Evolutionary conservation across 2,113 vertebrate genomes (phyloP).

Genomic region (Anoplopoma fimbria): DNA sequence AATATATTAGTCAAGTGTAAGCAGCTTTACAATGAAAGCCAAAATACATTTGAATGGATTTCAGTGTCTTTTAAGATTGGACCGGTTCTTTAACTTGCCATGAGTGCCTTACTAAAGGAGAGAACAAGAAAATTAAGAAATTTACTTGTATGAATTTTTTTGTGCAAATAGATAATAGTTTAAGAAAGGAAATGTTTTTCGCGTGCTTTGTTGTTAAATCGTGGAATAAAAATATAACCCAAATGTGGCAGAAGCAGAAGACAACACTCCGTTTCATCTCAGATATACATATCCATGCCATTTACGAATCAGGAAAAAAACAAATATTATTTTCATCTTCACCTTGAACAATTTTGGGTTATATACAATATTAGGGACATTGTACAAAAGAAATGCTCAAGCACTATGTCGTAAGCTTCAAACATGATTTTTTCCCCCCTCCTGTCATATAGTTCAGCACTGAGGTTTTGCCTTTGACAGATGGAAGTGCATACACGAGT

Average conservation of each 20-base stretch:
- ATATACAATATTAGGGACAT: slow-evolving; percentile 69
- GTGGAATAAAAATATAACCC: slow-evolving; percentile 56
- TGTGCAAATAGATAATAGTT: slow-evolving; percentile 50
- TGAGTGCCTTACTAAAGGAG: slow-evolving; percentile 24
- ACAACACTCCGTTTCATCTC: slow-evolving; percentile 71
- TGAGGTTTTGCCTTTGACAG: slow-evolving; percentile 72
- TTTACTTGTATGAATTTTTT: slow-evolving; percentile 25
- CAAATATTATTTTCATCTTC: slow-evolving; percentile 67
- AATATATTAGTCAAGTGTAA: not conserved
- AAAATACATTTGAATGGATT: slow-evolving; percentile 2
- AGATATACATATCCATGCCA: slow-evolving; percentile 79
- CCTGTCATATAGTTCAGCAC: slow-evolving; percentile 56
- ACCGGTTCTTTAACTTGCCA: slow-evolving; percentile 42
- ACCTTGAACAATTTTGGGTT: slow-evolving; percentile 62
- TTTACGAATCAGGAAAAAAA: slow-evolving; percentile 60
- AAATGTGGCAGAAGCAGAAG: slow-evolving; percentile 74
- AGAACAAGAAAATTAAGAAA: not conserved
- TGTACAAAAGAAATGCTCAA: slow-evolving; percentile 73
- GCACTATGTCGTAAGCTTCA: slow-evolving; percentile 69
- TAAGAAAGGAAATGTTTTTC: slow-evolving; percentile 45
- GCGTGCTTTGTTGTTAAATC: slow-evolving; percentile 54
- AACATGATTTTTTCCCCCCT: slow-evolving; percentile 52
- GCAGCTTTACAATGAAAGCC: not conserved
- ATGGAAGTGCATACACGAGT: slow-evolving; percentile 77
- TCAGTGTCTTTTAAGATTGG: not conserved